Evolutionary conservation across 2,113 vertebrate genomes (phyloP).

Genomic region (Cyprichromis sp.): DNA sequence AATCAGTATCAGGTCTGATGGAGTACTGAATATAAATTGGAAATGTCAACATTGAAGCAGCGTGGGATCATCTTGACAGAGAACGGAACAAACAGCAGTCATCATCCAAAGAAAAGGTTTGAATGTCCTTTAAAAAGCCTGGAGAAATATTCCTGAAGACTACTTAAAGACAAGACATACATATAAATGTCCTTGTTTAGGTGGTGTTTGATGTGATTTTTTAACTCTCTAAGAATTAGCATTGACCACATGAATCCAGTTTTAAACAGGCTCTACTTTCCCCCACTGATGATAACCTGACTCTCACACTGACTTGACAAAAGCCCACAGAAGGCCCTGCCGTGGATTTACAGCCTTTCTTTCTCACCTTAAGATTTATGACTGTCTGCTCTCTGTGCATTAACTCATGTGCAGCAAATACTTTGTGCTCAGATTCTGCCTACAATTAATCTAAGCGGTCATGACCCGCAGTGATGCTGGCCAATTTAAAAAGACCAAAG

Average conservation of each 20-base stretch:
- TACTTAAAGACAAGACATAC: background rate
- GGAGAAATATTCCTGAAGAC: background rate
- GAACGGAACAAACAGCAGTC: background rate
- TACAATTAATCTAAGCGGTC: conserved; percentile 7
- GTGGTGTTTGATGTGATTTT: background rate
- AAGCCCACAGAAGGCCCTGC: background rate
- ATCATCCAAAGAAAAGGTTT: background rate
- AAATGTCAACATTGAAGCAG: background rate
- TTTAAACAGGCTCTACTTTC: background rate
- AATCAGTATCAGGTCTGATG: background rate
- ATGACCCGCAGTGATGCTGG: background rate
- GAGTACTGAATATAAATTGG: background rate
- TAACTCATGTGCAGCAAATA: background rate
- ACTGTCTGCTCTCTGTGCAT: background rate
- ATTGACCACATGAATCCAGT: background rate
- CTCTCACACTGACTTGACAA: background rate
- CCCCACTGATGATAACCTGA: background rate
- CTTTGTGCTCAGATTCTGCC: background rate
- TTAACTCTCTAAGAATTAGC: background rate
- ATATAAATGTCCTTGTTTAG: background rate
- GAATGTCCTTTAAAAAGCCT: background rate
- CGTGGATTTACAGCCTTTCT: conserved; percentile 3
- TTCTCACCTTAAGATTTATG: conserved; percentile 17
- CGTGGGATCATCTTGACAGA: background rate
- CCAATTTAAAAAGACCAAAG: background rate